These are phyloP conservation scores for Pygmarrhopalites habei DNA, from an alignment of 1,140 invertebrate genomes.

Conservation along the genomic window DNA sequence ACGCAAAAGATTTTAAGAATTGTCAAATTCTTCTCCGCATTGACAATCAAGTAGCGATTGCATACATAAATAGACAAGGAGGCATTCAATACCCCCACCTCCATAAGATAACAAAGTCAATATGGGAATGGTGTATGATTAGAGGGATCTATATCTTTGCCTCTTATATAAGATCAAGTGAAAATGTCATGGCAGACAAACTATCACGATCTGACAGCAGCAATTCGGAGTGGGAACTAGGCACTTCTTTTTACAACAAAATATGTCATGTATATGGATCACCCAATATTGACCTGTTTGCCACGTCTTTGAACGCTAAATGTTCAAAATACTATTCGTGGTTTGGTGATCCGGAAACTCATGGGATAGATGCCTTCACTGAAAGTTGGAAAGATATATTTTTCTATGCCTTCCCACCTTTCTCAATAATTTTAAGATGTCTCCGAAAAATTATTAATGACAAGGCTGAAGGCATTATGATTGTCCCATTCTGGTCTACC, in stretches of 20 bases:
- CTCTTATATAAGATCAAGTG: constrained; percentile 4
- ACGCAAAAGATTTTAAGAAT: not conserved
- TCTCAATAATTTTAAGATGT: constrained; percentile 4
- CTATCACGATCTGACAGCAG: not conserved
- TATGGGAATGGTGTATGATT: constrained; percentile 6
- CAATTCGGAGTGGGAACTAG: not conserved
- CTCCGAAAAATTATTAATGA: constrained; percentile 7
- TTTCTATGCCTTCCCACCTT: constrained; percentile 22
- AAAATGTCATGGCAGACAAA: not conserved
- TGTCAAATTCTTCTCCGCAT: constrained; percentile 11
- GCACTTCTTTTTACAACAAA: not conserved
- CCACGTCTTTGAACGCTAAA: not conserved
- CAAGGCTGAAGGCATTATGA: not conserved
- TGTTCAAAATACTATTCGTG: not conserved
- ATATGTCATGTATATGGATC: not conserved
- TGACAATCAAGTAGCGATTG: constrained; percentile 19
- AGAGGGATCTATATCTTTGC: constrained; percentile 4
- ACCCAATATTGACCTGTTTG: constrained; percentile 6
- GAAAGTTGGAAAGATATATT: not conserved
- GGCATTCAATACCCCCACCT: not conserved
- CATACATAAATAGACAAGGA: constrained; percentile 21
- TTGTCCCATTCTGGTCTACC: constrained; percentile 11
- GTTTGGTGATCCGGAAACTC: constrained; percentile 6
- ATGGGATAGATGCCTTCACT: constrained; percentile 7
- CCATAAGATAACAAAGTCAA: not conserved